phyloP scores from a whole-genome alignment of 2,888 invertebrate genomes.

The Macrosoma leucophasiata region DNA sequence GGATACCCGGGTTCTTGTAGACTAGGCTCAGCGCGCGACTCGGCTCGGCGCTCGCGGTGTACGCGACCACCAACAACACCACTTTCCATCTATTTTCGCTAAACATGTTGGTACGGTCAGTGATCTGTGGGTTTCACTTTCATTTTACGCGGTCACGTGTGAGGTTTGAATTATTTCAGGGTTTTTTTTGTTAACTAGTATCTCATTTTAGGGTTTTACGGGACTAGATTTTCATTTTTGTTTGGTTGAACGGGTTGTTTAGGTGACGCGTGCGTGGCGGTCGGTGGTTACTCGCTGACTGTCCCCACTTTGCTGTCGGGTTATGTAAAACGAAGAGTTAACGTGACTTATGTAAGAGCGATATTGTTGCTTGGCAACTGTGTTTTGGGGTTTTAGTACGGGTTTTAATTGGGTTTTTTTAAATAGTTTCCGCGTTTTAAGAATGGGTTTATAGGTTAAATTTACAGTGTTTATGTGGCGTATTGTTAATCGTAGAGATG shows the following conservation, averaged over 20 bases:
- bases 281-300: slow-evolving; percentile 30
- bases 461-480: too few relatives aligned
- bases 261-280: slow-evolving; percentile 29
- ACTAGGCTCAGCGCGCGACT: slow-evolving; percentile 59
- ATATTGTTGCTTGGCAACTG: slow-evolving; percentile 33
- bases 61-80: slow-evolving; percentile 52
- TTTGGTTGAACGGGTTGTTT: slow-evolving; percentile 30
- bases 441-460: too few relatives aligned
- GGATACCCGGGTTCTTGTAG: slow-evolving; percentile 47
- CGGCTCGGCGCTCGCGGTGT: slow-evolving; percentile 53
- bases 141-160: slow-evolving; percentile 39
- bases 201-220: slow-evolving; percentile 7
- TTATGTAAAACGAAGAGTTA: slow-evolving; percentile 36
- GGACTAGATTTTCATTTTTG: slow-evolving; percentile 29
- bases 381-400: slow-evolving; percentile 25
- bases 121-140: slow-evolving; percentile 63
- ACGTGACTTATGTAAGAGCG: slow-evolving; percentile 37
- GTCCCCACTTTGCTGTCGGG: slow-evolving; percentile 30
- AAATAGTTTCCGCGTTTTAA: too few relatives aligned
- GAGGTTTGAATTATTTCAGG: slow-evolving; percentile 10
- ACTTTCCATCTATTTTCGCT: slow-evolving; percentile 71
- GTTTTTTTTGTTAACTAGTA: slow-evolving; percentile 11
- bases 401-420: too few relatives aligned
- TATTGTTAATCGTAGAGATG: too few relatives aligned
- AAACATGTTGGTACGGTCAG: slow-evolving; percentile 67